Base-by-base conservation (phyloP, 2,113 vertebrate genomes). In the Zapornia atra region DNA sequence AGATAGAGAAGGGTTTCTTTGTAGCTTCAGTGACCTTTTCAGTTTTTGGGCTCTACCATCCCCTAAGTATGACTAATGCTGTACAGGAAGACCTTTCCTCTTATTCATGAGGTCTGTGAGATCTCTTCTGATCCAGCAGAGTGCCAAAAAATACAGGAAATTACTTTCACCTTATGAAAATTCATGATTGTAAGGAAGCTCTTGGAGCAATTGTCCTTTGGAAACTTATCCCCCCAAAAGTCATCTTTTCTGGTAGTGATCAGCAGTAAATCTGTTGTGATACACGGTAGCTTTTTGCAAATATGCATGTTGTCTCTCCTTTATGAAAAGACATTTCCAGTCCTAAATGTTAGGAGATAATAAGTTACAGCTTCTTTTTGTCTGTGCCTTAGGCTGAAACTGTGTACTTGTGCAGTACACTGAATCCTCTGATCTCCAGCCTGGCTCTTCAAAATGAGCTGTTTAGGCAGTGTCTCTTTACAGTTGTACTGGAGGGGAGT, bases 91-190 rank as follows among this genome's bases (percentile, higher is more conserved):
- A 80, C 51, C 88, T 95, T 91, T 92, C 57, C 75, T 95, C 78
- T 88, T 92, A 76, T 53, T 94, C 89, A 50, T 92, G 70, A 38
- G 0, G 73, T 78, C 80, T 95, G 82, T 83, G 77, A 72, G 96
- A 90, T 65, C 91, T 97, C 85, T 92, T 90, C 87, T 93, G 80
- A 91, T 90, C 69, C 50, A 69, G 57, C 60, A 36, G 80, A 79
- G 84, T 97, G 96, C 96, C 94, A 94, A 80, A 91, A 97, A 92
- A 90, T 75, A 88, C 95, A 97, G 95, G 96, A 97, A 97, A 95
- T 97, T 97, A 96, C 96, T 95, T 96, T 97, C 95, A 96, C 93
- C 93, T 96, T 97, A 92, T 96, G 90, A 97, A 97, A 97, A 96
- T 96, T 96, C 94, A 96, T 93, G 96, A 91, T 86, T 91, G 91